Conservation (phyloP, 2,113 vertebrate genomes). For the Micronycteris hirsuta region DNA sequence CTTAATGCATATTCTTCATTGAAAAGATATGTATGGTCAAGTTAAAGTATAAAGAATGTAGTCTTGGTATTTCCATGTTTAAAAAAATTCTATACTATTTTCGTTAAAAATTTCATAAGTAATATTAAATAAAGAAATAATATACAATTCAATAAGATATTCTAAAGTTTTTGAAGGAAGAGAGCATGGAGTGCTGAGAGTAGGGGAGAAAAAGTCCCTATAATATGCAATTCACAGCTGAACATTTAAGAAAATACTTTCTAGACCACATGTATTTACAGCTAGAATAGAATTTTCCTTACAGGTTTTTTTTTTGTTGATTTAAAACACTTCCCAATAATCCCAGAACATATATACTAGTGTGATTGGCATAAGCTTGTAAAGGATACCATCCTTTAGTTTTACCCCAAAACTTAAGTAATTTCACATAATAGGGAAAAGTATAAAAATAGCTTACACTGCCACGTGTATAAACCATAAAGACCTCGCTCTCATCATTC, state of each 20-base stretch:
- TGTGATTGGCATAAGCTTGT: background rate
- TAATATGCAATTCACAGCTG: background rate
- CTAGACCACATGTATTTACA: background rate
- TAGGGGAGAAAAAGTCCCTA: background rate
- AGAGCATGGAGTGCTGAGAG: background rate
- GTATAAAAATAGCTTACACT: background rate
- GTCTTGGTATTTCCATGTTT: background rate
- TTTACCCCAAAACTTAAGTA: background rate
- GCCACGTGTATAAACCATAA: background rate
- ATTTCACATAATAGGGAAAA: background rate
- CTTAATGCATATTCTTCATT: slow-evolving; percentile 24
- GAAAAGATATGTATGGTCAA: background rate
- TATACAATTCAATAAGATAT: background rate
- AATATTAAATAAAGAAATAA: slow-evolving; percentile 22
- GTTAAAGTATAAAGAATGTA: background rate
- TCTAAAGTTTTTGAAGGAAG: background rate
- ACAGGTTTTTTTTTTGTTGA: background rate
- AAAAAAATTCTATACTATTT: background rate
- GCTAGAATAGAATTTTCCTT: background rate
- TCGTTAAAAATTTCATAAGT: slow-evolving; percentile 15
- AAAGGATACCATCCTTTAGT: background rate
- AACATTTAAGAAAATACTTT: slow-evolving; percentile 18
- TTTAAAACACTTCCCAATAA: background rate
- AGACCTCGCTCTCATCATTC: background rate
- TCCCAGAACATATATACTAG: background rate